Conservation (phyloP, 2,888 invertebrate genomes). For the Mechanitis mazaeus region DNA sequence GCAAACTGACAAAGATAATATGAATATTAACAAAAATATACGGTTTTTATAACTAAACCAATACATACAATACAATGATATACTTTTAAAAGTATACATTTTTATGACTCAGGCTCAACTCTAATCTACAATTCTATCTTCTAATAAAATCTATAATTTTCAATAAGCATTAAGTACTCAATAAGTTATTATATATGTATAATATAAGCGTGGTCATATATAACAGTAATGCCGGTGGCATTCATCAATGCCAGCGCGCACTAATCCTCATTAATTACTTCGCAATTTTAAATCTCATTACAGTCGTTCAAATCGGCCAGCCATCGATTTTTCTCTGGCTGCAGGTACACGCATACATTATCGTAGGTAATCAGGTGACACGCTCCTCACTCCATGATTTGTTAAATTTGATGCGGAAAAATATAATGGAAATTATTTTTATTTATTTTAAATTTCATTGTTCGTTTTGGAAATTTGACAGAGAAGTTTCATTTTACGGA, state of each 20-base stretch:
- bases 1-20: constrained; percentile 58
- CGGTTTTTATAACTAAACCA: not conserved
- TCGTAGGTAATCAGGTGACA: constrained; percentile 55
- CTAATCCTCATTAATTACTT: constrained; percentile 70
- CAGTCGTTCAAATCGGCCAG: constrained; percentile 63
- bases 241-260: constrained; percentile 41
- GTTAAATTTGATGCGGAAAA: constrained; percentile 1
- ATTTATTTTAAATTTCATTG: no score
- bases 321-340: constrained; percentile 64
- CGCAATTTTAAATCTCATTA: constrained; percentile 70
- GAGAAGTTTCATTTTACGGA: no score
- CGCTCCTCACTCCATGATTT: constrained; percentile 31
- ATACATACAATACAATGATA: no score
- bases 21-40: constrained; percentile 46
- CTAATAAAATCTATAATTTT: no score
- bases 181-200: constrained; percentile 1
- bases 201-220: not conserved
- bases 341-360: constrained; percentile 59
- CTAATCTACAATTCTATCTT: no score
- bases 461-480: no score
- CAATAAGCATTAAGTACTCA: no score
- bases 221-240: constrained; percentile 23
- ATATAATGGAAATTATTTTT: no score
- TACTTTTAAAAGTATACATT: no score
- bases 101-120: no score